These are phyloP conservation scores for Cladopsammia gracilis DNA, from an alignment of 64 coral and sea anemone genomes.

Conservation along the genomic window DNA sequence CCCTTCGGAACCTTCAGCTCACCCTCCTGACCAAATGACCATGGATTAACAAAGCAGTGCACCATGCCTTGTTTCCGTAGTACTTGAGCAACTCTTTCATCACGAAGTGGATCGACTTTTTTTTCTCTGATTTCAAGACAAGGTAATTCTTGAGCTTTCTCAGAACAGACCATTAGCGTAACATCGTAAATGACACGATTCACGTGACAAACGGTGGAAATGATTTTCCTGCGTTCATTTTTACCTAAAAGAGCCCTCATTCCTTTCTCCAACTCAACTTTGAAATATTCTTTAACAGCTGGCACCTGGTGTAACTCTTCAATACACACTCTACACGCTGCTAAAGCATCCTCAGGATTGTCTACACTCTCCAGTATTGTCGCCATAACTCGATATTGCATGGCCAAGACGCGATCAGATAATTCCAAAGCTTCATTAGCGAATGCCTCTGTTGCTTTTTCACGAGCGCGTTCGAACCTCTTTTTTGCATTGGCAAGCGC, in stretches of 20 bases:
- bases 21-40: slow-evolving; percentile 42
- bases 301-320: slow-evolving; percentile 23
- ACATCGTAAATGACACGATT: slow-evolving; percentile 45
- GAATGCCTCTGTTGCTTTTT: slow-evolving; percentile 28
- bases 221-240: slow-evolving; percentile 7
- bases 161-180: neutral
- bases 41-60: neutral
- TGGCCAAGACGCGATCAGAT: slow-evolving; percentile 33
- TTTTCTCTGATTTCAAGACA: slow-evolving; percentile 6
- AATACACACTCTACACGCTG: slow-evolving; percentile 12
- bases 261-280: slow-evolving; percentile 26
- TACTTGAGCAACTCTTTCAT: neutral
- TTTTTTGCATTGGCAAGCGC: neutral
- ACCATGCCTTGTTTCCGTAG: slow-evolving; percentile 23
- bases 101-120: slow-evolving; percentile 26
- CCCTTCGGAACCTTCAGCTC: neutral
- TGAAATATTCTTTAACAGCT: neutral
- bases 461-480: slow-evolving; percentile 31
- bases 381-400: slow-evolving; percentile 33
- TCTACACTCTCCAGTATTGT: slow-evolving; percentile 24
- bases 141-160: neutral
- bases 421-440: neutral
- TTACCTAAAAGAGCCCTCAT: neutral
- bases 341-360: neutral
- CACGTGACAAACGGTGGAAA: slow-evolving; percentile 37